Evolutionary conservation across 1,140 invertebrate genomes (phyloP).

Genomic region (Drusus annulatus): DNA sequence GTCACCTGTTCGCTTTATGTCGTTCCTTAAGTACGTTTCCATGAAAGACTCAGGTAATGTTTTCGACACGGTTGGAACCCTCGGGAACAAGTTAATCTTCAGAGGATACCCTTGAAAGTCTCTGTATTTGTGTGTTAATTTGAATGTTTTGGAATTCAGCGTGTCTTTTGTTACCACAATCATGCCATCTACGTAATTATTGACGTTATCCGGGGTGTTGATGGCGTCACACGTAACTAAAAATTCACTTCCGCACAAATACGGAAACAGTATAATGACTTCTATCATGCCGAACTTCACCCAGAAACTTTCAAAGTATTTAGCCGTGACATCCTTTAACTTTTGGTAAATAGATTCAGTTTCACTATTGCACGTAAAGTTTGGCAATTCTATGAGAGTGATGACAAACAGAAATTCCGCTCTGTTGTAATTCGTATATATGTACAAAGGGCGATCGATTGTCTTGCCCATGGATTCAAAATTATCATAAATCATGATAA

Average conservation of each 20-base stretch:
- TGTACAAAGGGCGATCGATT: not conserved
- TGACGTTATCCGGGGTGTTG: constrained; percentile 11
- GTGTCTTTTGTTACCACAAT: constrained; percentile 14
- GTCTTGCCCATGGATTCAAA: not conserved
- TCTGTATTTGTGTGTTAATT: constrained; percentile 8
- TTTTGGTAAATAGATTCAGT: not conserved
- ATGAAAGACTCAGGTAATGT: constrained; percentile 7
- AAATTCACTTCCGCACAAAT: constrained; percentile 30
- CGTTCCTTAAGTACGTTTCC: constrained; percentile 34
- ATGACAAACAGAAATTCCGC: constrained; percentile 1
- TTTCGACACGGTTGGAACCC: constrained; percentile 40
- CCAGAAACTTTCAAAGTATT: constrained; percentile 45
- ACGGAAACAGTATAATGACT: constrained; percentile 42
- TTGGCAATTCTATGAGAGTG: not conserved
- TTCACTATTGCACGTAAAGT: not conserved
- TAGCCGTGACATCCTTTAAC: constrained; percentile 32
- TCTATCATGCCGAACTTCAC: constrained; percentile 35
- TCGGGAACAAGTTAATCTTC: constrained; percentile 41
- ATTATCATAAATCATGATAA: not conserved
- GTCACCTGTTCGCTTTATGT: constrained; percentile 36
- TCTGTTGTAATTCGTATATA: constrained; percentile 25
- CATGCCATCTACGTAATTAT: constrained; percentile 8
- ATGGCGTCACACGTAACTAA: constrained; percentile 43
- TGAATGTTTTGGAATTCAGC: not conserved
- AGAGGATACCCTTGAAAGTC: constrained; percentile 56